Percentiles rank a stretch among this genome's conserved stretches.
phyloP scores from a whole-genome alignment of 2,888 invertebrate genomes.

The Scaptomyza flava region DNA sequence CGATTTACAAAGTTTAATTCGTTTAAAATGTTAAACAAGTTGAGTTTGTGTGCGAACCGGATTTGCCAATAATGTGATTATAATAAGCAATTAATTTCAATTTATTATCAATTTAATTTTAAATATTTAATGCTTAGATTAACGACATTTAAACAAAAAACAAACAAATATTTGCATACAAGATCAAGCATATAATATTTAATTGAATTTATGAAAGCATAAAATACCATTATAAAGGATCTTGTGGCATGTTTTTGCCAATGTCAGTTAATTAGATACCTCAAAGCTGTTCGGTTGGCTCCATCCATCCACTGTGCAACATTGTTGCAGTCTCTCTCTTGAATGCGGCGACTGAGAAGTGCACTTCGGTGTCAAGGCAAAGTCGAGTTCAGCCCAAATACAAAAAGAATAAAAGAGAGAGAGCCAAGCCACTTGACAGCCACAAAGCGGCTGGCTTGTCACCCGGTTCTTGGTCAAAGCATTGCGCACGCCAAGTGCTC shows the following conservation, averaged over 20 bases:
- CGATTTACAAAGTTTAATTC: constrained; percentile 56
- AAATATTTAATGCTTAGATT: not conserved
- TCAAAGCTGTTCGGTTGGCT: not conserved
- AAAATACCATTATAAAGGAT: no score
- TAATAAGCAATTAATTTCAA: constrained; percentile 1
- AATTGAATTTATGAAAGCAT: not conserved
- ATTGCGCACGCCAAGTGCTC: constrained; percentile 67
- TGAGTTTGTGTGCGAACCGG: not conserved
- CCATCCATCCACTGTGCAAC: constrained; percentile 4
- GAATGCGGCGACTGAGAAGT: constrained; percentile 36
- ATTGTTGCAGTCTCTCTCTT: constrained; percentile 34
- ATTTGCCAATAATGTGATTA: not conserved
- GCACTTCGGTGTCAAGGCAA: constrained; percentile 70
- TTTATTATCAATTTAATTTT: not conserved
- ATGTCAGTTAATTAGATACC: constrained; percentile 5
- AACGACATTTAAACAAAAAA: constrained; percentile 2
- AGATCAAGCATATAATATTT: not conserved
- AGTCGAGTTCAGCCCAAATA: constrained; percentile 56
- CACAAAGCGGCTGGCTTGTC: constrained; percentile 77
- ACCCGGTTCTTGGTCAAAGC: constrained; percentile 78
- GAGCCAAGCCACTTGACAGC: constrained; percentile 73
- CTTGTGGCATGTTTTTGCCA: not conserved
- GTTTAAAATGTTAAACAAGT: constrained; percentile 32
- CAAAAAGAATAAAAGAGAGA: not conserved
- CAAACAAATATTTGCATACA: not conserved